A percentile compares a stretch with the other conserved stretches of the same genome.
phyloP scores from a whole-genome alignment of 1,140 invertebrate genomes.

The Drosophila varians region DNA sequence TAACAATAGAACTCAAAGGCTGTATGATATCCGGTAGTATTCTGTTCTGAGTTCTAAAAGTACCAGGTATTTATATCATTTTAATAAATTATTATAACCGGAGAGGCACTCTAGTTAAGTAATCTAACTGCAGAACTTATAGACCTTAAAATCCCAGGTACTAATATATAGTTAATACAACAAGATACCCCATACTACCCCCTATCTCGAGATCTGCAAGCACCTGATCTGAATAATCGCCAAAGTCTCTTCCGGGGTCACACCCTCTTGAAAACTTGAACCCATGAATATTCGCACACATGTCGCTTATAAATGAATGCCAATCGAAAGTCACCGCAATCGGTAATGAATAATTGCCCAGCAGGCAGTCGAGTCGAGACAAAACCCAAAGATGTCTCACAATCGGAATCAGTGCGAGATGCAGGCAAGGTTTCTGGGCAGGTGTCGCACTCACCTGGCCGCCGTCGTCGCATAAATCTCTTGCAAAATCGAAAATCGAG shows the following conservation, averaged over 20 bases:
- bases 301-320: conserved; percentile 24
- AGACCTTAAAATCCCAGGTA: no score
- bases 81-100: no score
- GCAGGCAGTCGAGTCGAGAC: conserved; percentile 30
- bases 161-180: no score
- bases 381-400: conserved; percentile 26
- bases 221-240: no score
- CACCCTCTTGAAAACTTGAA: conserved; percentile 10
- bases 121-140: no score
- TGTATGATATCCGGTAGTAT: no score
- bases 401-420: conserved; percentile 36
- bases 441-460: conserved; percentile 46
- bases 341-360: conserved; percentile 68
- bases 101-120: no score
- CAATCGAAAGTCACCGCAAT: conserved; percentile 34
- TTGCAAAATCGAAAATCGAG: conserved; percentile 33
- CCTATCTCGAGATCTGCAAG: no score
- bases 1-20: no score
- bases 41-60: no score
- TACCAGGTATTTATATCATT: no score
- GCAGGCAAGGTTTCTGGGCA: conserved; percentile 25
- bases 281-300: conserved; percentile 26
- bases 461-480: conserved; percentile 60
- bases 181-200: no score
- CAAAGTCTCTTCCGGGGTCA: conserved; percentile 29